Percentiles rank a stretch among this genome's conserved stretches.
phyloP scores from a whole-genome alignment of 2,113 vertebrate genomes.

The Delphinapterus leucas region DNA sequence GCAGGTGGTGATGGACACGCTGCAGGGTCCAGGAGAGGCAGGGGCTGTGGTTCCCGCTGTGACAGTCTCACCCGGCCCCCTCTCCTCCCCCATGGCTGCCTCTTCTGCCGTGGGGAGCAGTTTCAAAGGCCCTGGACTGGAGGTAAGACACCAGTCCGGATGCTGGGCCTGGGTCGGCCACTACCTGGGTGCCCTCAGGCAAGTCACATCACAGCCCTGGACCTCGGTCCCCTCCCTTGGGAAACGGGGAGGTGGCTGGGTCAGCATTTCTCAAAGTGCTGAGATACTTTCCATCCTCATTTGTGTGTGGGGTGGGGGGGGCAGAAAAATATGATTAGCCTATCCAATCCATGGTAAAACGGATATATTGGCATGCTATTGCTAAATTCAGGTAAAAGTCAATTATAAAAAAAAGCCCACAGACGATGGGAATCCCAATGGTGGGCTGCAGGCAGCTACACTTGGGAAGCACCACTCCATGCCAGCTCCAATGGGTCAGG shows the following conservation, averaged over 20 bases:
- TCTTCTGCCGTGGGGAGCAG: accelerated
- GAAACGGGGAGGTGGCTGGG: not conserved
- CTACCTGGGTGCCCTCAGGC: not conserved
- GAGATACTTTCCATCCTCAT: not conserved
- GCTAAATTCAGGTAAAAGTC: not conserved
- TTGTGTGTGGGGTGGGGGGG: too few species aligned
- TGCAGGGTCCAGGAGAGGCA: not conserved
- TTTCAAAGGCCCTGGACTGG: not conserved
- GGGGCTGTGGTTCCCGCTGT: not conserved
- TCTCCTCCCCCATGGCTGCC: not conserved
- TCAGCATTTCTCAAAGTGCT: not conserved
- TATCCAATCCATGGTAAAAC: too few species aligned
- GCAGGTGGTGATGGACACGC: not conserved
- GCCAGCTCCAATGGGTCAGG: accelerated
- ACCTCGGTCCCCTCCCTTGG: not conserved
- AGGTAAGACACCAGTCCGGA: not conserved
- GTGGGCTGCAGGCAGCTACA: accelerated
- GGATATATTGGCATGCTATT: not conserved
- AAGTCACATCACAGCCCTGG: not conserved
- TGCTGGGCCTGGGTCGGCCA: not conserved
- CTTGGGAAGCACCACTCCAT: too few species aligned
- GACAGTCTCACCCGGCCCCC: not conserved
- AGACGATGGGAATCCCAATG: not conserved
- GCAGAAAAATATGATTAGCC: not conserved
- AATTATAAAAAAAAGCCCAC: not conserved